A percentile compares a stretch with the other conserved stretches of the same genome.
These are phyloP conservation scores for Encarsia formosa DNA, from an alignment of 2,888 invertebrate genomes.

Conservation along the genomic window DNA sequence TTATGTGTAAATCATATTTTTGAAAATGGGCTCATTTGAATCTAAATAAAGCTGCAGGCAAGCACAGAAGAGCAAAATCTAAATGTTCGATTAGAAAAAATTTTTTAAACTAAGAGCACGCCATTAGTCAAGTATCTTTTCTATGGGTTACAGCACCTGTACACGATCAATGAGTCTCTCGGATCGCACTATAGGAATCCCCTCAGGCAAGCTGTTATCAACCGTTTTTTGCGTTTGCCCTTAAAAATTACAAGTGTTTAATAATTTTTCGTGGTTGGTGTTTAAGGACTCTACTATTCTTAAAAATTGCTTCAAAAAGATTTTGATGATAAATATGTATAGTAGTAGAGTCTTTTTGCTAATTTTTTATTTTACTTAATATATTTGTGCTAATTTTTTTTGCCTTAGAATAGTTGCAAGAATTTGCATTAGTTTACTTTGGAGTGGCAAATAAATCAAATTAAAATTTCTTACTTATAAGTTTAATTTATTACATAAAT, in stretches of 20 bases:
- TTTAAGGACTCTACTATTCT: no score
- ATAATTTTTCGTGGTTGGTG: slow-evolving; percentile 26
- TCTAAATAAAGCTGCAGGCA: no score
- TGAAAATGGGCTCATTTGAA: no score
- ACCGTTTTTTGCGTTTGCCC: slow-evolving; percentile 48
- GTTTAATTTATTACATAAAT: no score
- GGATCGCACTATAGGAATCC: slow-evolving; percentile 65
- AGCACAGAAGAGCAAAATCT: neutral
- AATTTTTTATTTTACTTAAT: slow-evolving; percentile 23
- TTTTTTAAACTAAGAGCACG: neutral
- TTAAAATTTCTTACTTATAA: neutral
- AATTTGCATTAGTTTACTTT: slow-evolving; percentile 9
- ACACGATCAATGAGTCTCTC: slow-evolving; percentile 58
- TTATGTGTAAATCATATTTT: no score
- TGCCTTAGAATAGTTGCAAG: slow-evolving; percentile 27
- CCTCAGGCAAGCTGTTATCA: slow-evolving; percentile 67
- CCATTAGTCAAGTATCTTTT: slow-evolving; percentile 24
- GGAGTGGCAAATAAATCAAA: slow-evolving; percentile 5
- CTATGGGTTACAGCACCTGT: slow-evolving; percentile 72
- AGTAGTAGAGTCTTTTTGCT: slow-evolving; percentile 17
- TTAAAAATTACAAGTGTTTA: slow-evolving; percentile 11
- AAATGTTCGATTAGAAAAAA: neutral
- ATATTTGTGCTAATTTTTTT: slow-evolving; percentile 33
- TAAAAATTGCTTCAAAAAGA: no score
- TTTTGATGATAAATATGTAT: no score